Evolutionary conservation across 2,888 invertebrate species (phyloP).

Genomic region (Serrognathus titanus): DNA sequence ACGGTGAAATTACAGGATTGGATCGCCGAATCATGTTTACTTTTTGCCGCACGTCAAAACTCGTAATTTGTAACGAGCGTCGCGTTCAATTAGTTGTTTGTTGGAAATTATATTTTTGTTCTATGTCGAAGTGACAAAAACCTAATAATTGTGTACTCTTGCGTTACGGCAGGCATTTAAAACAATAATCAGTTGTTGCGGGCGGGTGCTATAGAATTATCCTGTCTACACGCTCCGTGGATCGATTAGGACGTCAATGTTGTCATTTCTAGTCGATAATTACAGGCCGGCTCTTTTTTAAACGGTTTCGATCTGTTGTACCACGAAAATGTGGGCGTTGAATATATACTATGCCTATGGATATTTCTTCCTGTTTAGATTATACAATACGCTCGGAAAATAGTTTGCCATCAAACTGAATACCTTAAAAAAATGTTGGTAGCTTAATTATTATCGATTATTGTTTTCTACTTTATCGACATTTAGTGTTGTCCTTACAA

Average conservation of each 20-base stretch:
- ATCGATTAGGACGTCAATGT: conserved; percentile 40
- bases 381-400: too few relatives aligned
- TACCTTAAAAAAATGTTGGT: too few relatives aligned
- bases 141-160: neutral
- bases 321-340: conserved; percentile 23
- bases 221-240: conserved; percentile 34
- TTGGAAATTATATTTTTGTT: too few relatives aligned
- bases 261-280: conserved; percentile 39
- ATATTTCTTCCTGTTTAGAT: too few relatives aligned
- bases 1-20: too few relatives aligned
- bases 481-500: too few relatives aligned
- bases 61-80: neutral
- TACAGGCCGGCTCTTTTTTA: conserved; percentile 32
- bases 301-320: conserved; percentile 15
- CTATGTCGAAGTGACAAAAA: neutral
- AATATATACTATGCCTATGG: too few relatives aligned
- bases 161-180: neutral
- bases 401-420: too few relatives aligned
- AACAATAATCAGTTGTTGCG: conserved; percentile 3
- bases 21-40: too few relatives aligned
- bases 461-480: too few relatives aligned
- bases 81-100: too few relatives aligned
- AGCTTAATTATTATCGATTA: too few relatives aligned
- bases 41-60: neutral
- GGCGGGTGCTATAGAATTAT: conserved; percentile 34